Evolutionary conservation across 64 coral and sea anemone genomes (phyloP).

Genomic region (Pocillopora verrucosa): DNA sequence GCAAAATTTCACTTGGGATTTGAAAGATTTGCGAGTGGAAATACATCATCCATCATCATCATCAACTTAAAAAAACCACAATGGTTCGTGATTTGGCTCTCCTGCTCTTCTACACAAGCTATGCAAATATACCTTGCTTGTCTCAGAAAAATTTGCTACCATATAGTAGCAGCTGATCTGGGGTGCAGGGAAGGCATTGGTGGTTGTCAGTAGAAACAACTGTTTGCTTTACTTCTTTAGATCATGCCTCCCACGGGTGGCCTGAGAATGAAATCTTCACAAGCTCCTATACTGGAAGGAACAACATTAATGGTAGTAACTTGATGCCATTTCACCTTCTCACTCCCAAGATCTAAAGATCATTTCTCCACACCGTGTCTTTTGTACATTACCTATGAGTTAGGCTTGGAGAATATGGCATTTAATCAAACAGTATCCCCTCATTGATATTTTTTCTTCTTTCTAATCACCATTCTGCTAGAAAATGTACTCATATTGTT

Average conservation of each 20-base stretch:
- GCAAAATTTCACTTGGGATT: not conserved
- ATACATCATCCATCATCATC: no score
- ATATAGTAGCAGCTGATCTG: not conserved
- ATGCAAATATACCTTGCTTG: not conserved
- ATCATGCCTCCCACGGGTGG: slow-evolving; percentile 36
- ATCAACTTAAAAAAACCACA: no score
- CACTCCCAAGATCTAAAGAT: no score
- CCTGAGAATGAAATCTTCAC: slow-evolving; percentile 19
- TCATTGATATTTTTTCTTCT: no score
- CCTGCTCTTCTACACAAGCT: not conserved
- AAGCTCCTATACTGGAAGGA: slow-evolving; percentile 26
- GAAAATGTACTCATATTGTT: no score
- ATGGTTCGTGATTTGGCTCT: no score
- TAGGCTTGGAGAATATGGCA: no score
- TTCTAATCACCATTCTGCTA: no score
- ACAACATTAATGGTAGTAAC: not conserved
- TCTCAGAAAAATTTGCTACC: not conserved
- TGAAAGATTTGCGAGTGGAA: not conserved
- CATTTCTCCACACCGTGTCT: no score
- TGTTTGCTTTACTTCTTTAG: slow-evolving; percentile 39
- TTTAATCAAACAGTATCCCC: not conserved
- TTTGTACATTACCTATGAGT: no score
- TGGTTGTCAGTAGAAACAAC: slow-evolving; percentile 24
- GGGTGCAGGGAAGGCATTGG: not conserved
- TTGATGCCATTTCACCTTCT: not conserved